These are phyloP conservation scores for Caenorhabditis sp. DNA, from an alignment of 2,888 invertebrate species.

Conservation along the genomic window DNA sequence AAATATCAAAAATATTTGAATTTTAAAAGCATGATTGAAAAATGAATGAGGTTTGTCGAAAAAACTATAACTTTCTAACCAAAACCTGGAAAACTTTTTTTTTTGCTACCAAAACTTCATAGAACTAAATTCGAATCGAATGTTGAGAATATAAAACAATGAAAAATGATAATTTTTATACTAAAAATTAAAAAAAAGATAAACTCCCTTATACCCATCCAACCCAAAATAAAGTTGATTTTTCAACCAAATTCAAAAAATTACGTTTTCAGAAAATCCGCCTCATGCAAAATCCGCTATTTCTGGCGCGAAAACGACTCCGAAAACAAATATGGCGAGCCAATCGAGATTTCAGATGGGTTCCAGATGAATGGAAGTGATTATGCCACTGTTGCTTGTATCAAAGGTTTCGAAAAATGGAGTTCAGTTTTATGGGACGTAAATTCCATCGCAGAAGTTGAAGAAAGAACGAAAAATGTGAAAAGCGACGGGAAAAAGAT, in stretches of 20 bases:
- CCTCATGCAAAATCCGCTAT: conserved; percentile 38
- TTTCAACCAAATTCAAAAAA: conserved; percentile 25
- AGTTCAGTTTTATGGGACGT: conserved; percentile 31
- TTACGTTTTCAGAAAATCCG: conserved; percentile 30
- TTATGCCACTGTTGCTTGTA: conserved; percentile 35
- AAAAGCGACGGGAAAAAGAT: conserved; percentile 10
- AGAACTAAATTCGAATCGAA: too few species aligned
- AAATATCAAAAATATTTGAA: too few species aligned
- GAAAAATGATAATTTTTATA: too few species aligned
- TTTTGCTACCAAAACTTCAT: too few species aligned
- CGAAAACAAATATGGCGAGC: conserved; percentile 26
- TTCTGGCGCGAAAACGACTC: conserved; percentile 44
- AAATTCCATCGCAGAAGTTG: conserved; percentile 2
- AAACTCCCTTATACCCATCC: too few species aligned
- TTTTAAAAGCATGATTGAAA: too few species aligned
- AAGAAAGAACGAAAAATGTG: conserved; percentile 17
- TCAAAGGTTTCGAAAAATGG: conserved; percentile 37
- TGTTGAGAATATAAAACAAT: too few species aligned
- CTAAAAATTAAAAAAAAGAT: too few species aligned
- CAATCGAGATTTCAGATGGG: conserved; percentile 26
- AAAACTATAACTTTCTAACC: too few species aligned
- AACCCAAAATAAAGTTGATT: neutral
- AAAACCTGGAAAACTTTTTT: too few species aligned
- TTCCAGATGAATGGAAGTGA: conserved; percentile 30
- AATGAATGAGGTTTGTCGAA: too few species aligned